phyloP scores from a whole-genome alignment of 2,113 vertebrate species.

The Microcebus tavaratra region DNA sequence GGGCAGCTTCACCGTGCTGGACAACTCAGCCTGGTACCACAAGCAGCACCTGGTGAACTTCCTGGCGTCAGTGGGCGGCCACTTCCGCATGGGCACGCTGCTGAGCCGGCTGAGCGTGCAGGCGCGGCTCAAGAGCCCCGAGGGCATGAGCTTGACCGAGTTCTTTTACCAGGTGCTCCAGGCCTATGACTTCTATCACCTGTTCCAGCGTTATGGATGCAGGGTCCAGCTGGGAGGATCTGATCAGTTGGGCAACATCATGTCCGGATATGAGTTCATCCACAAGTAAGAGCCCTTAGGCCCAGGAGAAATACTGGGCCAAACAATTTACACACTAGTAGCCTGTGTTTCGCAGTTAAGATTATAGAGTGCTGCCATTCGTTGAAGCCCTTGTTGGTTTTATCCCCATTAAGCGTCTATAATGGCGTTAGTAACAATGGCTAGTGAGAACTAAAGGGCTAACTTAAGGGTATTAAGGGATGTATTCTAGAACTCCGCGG shows the following conservation, averaged over 20 bases:
- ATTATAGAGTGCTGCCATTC: neutral
- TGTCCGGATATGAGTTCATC: slow-evolving; percentile 95
- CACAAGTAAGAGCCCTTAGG: slow-evolving; percentile 86
- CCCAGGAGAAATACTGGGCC: neutral
- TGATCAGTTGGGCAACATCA: slow-evolving; percentile 97
- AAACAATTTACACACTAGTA: too few species aligned
- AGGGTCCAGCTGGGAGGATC: slow-evolving; percentile 94
- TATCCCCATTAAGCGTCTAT: neutral
- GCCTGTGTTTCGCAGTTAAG: neutral
- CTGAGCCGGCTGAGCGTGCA: slow-evolving; percentile 94
- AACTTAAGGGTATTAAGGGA: neutral
- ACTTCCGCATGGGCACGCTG: slow-evolving; percentile 95
- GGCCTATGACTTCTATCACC: slow-evolving; percentile 95
- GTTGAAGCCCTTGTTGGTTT: neutral
- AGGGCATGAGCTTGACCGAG: slow-evolving; percentile 95
- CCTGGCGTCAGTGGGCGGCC: slow-evolving; percentile 86
- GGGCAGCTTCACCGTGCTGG: slow-evolving; percentile 86
- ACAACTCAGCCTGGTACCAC: slow-evolving; percentile 92
- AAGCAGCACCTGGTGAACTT: slow-evolving; percentile 87
- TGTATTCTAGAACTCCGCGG: neutral
- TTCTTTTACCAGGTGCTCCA: slow-evolving; percentile 97
- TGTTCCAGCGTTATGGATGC: slow-evolving; percentile 90
- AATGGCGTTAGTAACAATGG: neutral
- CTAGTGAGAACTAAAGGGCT: neutral
- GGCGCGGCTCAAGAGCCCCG: slow-evolving; percentile 88